Conservation (phyloP, 2,113 vertebrate species). For the Upupa epops region DNA sequence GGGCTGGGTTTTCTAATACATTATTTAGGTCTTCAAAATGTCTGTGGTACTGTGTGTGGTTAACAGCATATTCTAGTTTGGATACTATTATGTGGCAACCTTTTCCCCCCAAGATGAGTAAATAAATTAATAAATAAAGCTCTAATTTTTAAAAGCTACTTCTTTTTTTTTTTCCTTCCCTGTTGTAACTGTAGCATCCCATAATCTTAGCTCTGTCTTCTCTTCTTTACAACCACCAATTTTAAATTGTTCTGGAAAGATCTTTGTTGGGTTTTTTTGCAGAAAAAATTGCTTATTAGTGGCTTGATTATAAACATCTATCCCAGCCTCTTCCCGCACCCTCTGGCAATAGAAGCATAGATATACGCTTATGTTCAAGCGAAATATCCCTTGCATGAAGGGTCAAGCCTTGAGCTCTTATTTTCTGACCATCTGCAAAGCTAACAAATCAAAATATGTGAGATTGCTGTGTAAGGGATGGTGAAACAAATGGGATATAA, state of each 20-base stretch:
- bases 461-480: background rate
- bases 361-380: background rate
- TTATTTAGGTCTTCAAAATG: conserved; percentile 60
- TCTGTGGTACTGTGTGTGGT: conserved; percentile 15
- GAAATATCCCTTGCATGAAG: background rate
- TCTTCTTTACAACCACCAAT: background rate
- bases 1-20: conserved; percentile 45
- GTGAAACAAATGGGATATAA: background rate
- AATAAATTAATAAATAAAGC: conserved; percentile 40
- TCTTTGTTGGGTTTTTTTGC: background rate
- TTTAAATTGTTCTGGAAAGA: conserved; percentile 11
- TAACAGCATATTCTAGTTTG: conserved; percentile 57
- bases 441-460: background rate
- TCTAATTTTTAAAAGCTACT: background rate
- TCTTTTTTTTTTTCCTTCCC: background rate
- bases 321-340: background rate
- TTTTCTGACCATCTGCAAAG: background rate
- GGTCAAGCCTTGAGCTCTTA: background rate
- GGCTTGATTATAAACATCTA: background rate
- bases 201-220: background rate
- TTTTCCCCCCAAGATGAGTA: conserved; percentile 4
- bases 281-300: background rate
- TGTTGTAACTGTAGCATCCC: background rate
- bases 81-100: conserved; percentile 47
- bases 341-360: background rate